Percentiles rank a stretch among this genome's conserved stretches.
phyloP scores from a whole-genome alignment of 2,888 invertebrate genomes.

The Clanis bilineata region DNA sequence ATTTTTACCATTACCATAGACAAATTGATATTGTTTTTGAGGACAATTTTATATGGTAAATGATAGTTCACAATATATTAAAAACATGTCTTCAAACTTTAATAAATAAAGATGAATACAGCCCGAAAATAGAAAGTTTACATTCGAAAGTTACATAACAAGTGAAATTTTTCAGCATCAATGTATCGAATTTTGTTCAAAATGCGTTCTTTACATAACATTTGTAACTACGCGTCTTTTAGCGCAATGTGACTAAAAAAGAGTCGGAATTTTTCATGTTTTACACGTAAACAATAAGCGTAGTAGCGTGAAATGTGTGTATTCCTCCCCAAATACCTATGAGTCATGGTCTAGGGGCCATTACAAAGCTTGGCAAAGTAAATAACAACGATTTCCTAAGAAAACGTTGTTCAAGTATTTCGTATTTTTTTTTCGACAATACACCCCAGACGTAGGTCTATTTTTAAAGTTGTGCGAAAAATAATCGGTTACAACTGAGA shows the following conservation, averaged over 20 bases:
- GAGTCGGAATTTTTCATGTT: neutral
- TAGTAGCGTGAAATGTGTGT: slow-evolving; percentile 1
- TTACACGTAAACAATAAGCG: neutral
- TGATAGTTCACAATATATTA: neutral
- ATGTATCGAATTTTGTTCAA: neutral
- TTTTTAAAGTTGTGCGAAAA: slow-evolving; percentile 45
- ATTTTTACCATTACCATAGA: too few species aligned
- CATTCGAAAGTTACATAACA: slow-evolving; percentile 42
- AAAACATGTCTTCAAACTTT: slow-evolving; percentile 3
- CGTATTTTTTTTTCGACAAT: slow-evolving; percentile 12
- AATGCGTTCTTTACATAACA: slow-evolving; percentile 16
- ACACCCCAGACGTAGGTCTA: slow-evolving; percentile 20
- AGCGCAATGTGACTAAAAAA: neutral
- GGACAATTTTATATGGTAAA: neutral
- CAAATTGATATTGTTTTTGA: too few species aligned
- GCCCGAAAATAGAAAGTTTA: slow-evolving; percentile 36
- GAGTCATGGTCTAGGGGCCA: slow-evolving; percentile 34
- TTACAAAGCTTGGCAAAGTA: slow-evolving; percentile 34
- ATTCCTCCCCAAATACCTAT: slow-evolving; percentile 26
- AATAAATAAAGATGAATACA: neutral
- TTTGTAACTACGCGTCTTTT: slow-evolving; percentile 6
- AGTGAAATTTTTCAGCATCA: slow-evolving; percentile 10
- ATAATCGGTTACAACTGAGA: slow-evolving; percentile 49
- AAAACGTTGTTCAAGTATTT: slow-evolving; percentile 31
- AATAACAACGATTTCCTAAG: slow-evolving; percentile 34